Evolutionary conservation across 2,797 vertebrate species (phyloP), one percentile per base, ranked within the genome.

Genomic region (Myiotriccus ornatus): DNA sequence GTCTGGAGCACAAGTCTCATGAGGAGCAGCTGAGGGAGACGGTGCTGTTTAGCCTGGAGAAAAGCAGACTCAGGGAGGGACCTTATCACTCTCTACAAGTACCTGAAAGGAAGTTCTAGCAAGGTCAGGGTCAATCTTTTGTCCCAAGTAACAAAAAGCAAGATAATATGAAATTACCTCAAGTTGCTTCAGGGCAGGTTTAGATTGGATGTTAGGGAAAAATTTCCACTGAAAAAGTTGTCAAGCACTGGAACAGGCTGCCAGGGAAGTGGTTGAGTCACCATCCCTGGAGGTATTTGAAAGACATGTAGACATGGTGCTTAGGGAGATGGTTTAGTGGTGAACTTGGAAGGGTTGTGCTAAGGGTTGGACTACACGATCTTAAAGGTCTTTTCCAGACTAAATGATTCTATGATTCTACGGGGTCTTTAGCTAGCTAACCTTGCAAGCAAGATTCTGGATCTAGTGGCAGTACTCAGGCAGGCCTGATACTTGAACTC

Each of bases 251-350:
- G 30, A 32, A 43, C 14, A 75, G 15, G 15, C 8, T 62, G 24
- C 46, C 63, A 68, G 39, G 13, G 28, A 68, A 60, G 47, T 28
- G 23, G 12, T 9, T 69, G 73, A 46, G 63, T 39, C 55, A 53
- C n/a, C 28, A 53, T 21, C 20, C 64, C 73, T 49, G 25, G 30
- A 68, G 32, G 12, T n/a, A 35, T 82, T 62, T 47, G 41, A 63
- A 34, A n/a, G 30, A 32, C 15, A 13, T 1, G 12, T 6, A 49
- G 12, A 49, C 2, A 0, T 7, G 9, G 25, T 11, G 5, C 25
- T 55, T 41, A 32, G 30, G 15, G 30, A 35, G 12, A n/a, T 3
- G 14, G 22, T 53, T 81, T 35, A 68, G 32, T 19, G 21, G 12
- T 32, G 32, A 30, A 47, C 19, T 55, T 55, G 25, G 22, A 74